A percentile compares a stretch with the other conserved stretches of the same genome.
phyloP scores from a whole-genome alignment of 1,140 invertebrate genomes.

The Cydia amplana region DNA sequence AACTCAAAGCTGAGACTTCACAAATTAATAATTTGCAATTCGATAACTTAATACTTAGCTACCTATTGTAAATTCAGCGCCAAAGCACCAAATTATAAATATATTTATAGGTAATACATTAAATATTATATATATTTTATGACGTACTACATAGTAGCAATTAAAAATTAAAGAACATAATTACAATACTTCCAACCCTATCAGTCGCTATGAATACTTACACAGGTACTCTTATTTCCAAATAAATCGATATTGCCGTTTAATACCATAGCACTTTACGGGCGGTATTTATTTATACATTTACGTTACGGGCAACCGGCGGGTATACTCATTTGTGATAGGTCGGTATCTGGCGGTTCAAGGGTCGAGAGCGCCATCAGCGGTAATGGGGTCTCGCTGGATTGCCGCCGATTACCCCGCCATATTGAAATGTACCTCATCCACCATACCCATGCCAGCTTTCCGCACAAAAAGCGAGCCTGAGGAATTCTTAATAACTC shows the following conservation, averaged over 20 bases:
- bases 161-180: no score
- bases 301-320: conserved; percentile 41
- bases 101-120: no score
- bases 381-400: conserved; percentile 60
- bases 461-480: conserved; percentile 25
- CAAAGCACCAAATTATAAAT: no score
- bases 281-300: conserved; percentile 24
- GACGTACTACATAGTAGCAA: no score
- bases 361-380: conserved; percentile 54
- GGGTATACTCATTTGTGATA: conserved; percentile 56
- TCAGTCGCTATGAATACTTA: no score
- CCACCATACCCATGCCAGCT: conserved; percentile 6
- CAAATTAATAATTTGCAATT: no score
- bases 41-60: no score
- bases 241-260: not conserved
- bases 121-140: no score
- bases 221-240: not conserved
- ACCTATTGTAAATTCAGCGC: no score
- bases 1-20: no score
- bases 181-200: no score
- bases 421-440: conserved; percentile 46
- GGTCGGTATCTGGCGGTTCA: conserved; percentile 45
- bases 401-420: conserved; percentile 55
- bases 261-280: not conserved
- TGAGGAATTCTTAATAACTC: conserved; percentile 30